These are phyloP conservation scores for Mactra quadrangularis DNA, from an alignment of 1,140 invertebrate species.

Conservation along the genomic window DNA sequence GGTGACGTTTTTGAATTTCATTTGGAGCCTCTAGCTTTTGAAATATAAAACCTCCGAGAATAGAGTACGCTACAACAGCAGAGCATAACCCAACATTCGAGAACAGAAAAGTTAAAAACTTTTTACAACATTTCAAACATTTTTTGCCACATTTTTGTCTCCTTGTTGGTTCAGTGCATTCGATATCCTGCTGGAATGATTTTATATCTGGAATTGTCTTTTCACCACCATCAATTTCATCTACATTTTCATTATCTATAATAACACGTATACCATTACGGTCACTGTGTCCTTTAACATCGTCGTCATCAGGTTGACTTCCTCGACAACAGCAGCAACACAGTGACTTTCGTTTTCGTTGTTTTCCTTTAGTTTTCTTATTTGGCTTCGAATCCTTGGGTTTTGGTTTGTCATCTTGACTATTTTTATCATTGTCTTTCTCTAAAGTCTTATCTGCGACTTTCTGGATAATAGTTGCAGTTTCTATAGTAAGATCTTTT, in stretches of 20 bases:
- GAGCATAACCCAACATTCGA: conserved; percentile 95
- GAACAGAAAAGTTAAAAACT: conserved; percentile 85
- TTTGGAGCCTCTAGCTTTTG: conserved; percentile 89
- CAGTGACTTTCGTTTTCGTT: not conserved
- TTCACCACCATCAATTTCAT: not conserved
- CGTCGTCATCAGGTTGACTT: not conserved
- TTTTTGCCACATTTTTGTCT: conserved; percentile 59
- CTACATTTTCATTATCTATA: not conserved
- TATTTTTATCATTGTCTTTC: too few relatives aligned
- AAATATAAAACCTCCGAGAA: conserved; percentile 97
- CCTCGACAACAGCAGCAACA: conserved; percentile 24
- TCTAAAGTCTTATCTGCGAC: too few relatives aligned
- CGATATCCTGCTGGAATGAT: conserved; percentile 23
- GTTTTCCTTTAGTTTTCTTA: not conserved
- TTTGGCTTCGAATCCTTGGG: conserved; percentile 3
- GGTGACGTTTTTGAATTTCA: conserved; percentile 59
- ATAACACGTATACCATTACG: conserved; percentile 18
- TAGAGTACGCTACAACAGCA: conserved; percentile 96
- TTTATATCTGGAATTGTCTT: conserved; percentile 7
- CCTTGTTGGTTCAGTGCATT: not conserved
- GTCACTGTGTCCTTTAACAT: not conserved
- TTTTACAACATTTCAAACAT: conserved; percentile 78
- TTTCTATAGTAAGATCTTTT: too few relatives aligned
- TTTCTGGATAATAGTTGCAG: too few relatives aligned
- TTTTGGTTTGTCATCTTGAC: not conserved